Evolutionary conservation across 1,140 invertebrate genomes (phyloP), one percentile per base, ranked within the genome.

Genomic region (Ceratina japonica): DNA sequence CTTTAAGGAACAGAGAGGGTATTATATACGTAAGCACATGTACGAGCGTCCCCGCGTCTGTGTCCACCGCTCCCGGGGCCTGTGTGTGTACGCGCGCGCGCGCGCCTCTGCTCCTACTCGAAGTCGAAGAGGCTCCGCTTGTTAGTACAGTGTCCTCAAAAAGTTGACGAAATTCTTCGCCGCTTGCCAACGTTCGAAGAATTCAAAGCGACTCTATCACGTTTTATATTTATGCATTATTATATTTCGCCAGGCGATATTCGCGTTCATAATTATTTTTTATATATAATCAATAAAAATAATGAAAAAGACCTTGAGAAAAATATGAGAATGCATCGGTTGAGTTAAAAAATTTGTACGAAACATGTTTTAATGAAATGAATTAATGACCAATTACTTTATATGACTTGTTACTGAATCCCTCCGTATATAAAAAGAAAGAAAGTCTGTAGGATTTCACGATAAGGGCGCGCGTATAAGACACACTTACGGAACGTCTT

Each of bases 111-210:
- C 37, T 22, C 20, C 27, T 15, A 49, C 8, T 59, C 13, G 49
- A 15, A 15, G 51, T 24, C 58, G 58, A 69, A 76, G 79, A 81
- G 81, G 81, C 62, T 81, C 24, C 18, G 62, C 65, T 27, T n/a
- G 66, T n/a, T 59, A 24, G 80, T 83, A 82, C 75, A 82, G 70
- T 83, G 75, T 63, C n/a, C 22, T 77, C 58, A 12, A 77, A 71
- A 77, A 77, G 75, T 77, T 63, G 44, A 63, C 75, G 63, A 44
- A 59, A 24, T 22, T 56, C 44, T 22, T 44, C 10, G 37, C n/a
- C 37, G 15, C 2, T 58, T 31, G 64, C 18, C 24, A 51, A 61
- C 4, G 54, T 31, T 58, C 27, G 16, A 49, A 51, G 64, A 75
- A 75, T 66, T 20, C 62, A 1, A 37, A n/a, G 31, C 16, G 31